A percentile compares a stretch with the other conserved stretches of the same genome.
Evolutionary conservation across 2,888 invertebrate genomes (phyloP).

Genomic region (Leptinotarsa haldemani): DNA sequence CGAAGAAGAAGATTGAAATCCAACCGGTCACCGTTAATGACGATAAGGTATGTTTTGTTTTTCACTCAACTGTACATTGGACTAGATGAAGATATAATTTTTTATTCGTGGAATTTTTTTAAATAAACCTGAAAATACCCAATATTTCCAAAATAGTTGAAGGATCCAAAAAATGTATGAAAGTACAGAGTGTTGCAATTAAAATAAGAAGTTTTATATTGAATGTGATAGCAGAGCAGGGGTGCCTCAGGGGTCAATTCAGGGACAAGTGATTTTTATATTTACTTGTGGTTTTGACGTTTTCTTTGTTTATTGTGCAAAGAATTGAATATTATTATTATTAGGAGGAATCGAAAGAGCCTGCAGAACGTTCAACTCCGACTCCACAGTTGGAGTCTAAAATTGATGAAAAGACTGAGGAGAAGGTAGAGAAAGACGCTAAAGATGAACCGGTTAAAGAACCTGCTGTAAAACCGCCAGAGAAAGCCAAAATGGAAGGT

Average conservation of each 20-base stretch:
- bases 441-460: conserved; percentile 33
- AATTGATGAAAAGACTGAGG: neutral
- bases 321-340: no score
- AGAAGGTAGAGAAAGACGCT: conserved; percentile 16
- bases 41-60: conserved; percentile 40
- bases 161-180: no score
- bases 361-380: conserved; percentile 35
- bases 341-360: conserved; percentile 29
- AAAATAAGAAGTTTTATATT: no score
- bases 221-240: no score
- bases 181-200: no score
- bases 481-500: conserved; percentile 31
- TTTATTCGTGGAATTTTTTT: no score
- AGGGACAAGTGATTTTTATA: no score
- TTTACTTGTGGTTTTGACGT: no score
- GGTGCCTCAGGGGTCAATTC: no score
- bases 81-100: neutral
- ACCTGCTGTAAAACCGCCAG: conserved; percentile 36
- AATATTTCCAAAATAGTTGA: no score
- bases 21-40: conserved; percentile 42
- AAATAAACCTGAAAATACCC: no score
- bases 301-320: no score
- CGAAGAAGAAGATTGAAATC: conserved; percentile 61
- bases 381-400: conserved; percentile 38
- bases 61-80: neutral